These are phyloP conservation scores for Vanessa tameamea DNA, from an alignment of 1,140 invertebrate species.

Conservation along the genomic window DNA sequence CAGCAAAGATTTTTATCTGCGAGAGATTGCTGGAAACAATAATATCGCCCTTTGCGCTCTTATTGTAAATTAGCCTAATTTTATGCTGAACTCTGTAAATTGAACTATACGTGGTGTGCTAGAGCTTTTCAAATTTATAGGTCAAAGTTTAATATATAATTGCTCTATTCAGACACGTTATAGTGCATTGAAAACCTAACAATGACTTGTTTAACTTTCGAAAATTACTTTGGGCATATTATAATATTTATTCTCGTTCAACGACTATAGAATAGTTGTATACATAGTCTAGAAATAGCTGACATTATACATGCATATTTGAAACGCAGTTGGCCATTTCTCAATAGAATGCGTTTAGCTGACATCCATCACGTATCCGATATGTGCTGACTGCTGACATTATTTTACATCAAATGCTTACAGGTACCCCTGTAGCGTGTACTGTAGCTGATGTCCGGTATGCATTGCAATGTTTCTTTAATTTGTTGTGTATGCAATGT, in stretches of 20 bases:
- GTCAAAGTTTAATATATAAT: too few relatives aligned
- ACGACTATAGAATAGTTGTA: not conserved
- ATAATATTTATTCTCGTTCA: not conserved
- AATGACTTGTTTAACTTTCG: not conserved
- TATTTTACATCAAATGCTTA: not conserved
- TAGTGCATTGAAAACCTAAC: not conserved
- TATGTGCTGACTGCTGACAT: not conserved
- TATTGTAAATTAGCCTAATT: too few relatives aligned
- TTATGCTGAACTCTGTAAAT: too few relatives aligned
- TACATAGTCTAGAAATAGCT: not conserved
- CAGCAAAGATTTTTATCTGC: too few relatives aligned
- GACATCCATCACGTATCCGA: conserved; percentile 4
- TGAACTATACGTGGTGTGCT: too few relatives aligned
- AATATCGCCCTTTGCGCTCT: too few relatives aligned
- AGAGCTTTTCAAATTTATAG: too few relatives aligned
- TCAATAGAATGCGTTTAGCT: conserved; percentile 6
- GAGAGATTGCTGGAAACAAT: too few relatives aligned
- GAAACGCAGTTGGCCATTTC: not conserved
- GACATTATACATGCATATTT: conserved; percentile 6
- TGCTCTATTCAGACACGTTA: not conserved
- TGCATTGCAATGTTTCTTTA: too few relatives aligned
- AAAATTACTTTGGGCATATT: conserved; percentile 3
- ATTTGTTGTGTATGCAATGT: too few relatives aligned
- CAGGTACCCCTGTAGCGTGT: too few relatives aligned
- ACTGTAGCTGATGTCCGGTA: too few relatives aligned